Percentiles rank a stretch among this genome's conserved stretches.
These are phyloP conservation scores for Oncorhynchus clarkii DNA, from an alignment of 2,113 vertebrate genomes.

Conservation along the genomic window DNA sequence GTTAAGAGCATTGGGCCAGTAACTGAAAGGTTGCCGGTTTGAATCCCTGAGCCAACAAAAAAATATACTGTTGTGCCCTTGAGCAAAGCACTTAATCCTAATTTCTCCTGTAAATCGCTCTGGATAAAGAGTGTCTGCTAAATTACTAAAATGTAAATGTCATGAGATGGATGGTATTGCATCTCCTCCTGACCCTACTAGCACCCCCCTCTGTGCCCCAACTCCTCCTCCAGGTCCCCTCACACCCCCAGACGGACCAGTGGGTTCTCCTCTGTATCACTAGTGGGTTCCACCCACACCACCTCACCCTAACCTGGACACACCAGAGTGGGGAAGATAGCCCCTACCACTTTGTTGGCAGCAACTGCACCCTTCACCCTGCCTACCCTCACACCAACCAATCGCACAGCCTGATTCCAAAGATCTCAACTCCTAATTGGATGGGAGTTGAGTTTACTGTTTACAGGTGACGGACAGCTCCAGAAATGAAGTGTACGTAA, in stretches of 20 bases:
- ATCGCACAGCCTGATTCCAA: background rate
- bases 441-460: constrained; percentile 18
- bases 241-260: background rate
- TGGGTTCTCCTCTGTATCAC: constrained; percentile 55
- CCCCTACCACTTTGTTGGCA: constrained; percentile 35
- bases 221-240: constrained; percentile 49
- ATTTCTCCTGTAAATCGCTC: too few species aligned
- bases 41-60: too few species aligned
- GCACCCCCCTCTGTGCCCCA: constrained; percentile 48
- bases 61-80: too few species aligned
- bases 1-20: too few species aligned
- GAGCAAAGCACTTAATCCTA: too few species aligned
- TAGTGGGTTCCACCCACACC: constrained; percentile 50
- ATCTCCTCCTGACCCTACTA: constrained; percentile 10
- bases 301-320: constrained; percentile 53
- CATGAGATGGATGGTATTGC: background rate
- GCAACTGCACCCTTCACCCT: constrained; percentile 44
- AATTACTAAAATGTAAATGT: too few species aligned
- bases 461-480: constrained; percentile 42
- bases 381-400: constrained; percentile 11
- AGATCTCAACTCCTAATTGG: constrained; percentile 32
- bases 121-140: too few species aligned
- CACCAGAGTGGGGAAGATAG: constrained; percentile 28
- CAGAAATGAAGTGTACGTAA: constrained; percentile 33
- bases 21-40: too few species aligned